Evolutionary conservation across 2,113 vertebrate species (phyloP).

Genomic region (Petaurus breviceps): DNA sequence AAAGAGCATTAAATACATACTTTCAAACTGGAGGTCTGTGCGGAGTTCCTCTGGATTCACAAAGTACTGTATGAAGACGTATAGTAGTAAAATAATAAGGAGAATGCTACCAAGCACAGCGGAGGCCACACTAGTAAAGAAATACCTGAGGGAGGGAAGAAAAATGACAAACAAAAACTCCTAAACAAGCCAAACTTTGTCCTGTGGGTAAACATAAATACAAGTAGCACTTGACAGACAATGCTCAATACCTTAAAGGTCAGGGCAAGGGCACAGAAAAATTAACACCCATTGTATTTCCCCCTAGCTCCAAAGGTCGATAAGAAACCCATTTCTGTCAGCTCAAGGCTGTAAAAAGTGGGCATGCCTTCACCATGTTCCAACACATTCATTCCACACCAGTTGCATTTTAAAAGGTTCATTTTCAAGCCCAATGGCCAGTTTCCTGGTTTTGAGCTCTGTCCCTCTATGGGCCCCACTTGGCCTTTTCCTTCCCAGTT

Average conservation of each 20-base stretch:
- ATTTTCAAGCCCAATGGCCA: not conserved
- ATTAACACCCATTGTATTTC: not conserved
- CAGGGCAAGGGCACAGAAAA: not conserved
- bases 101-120: slow-evolving; percentile 79
- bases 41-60: slow-evolving; percentile 82
- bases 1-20: slow-evolving; percentile 72
- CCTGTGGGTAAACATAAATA: not conserved
- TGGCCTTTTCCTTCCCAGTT: not conserved
- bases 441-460: not conserved
- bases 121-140: slow-evolving; percentile 84
- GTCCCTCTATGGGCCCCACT: not conserved
- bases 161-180: not conserved
- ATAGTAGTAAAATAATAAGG: slow-evolving; percentile 79
- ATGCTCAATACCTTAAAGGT: not conserved
- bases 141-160: slow-evolving; percentile 80
- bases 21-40: slow-evolving; percentile 81
- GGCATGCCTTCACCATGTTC: not conserved
- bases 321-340: not conserved
- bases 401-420: not conserved
- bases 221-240: not conserved
- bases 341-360: not conserved
- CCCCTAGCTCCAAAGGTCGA: not conserved
- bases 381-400: not conserved
- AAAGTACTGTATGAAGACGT: slow-evolving; percentile 85
- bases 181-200: not conserved